These are phyloP conservation scores for Ophthalmolycus amberensis DNA, from an alignment of 2,113 vertebrate genomes.

Conservation along the genomic window DNA sequence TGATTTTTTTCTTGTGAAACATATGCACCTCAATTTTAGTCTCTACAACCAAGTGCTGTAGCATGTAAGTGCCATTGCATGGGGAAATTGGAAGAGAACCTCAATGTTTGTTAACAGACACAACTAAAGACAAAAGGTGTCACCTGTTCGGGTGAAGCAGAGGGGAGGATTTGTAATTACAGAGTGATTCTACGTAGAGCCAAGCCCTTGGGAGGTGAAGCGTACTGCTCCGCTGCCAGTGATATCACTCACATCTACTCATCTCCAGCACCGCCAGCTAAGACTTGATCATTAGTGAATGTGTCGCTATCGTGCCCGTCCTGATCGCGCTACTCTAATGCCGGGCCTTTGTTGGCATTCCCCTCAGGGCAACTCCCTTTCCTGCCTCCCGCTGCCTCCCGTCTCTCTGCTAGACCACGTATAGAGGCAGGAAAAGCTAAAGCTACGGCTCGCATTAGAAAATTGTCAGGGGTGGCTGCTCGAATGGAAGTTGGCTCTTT, in stretches of 20 bases:
- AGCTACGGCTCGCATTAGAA: constrained; percentile 33
- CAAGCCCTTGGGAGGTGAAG: constrained; percentile 55
- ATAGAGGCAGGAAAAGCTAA: constrained; percentile 13
- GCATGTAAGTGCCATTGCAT: background rate
- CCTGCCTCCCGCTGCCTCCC: constrained; percentile 11
- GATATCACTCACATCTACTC: constrained; percentile 66
- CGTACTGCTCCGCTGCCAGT: constrained; percentile 26
- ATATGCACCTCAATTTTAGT: constrained; percentile 32
- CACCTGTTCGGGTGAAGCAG: constrained; percentile 56
- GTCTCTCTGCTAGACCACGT: constrained; percentile 14
- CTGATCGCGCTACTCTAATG: constrained; percentile 51
- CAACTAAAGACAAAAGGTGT: constrained; percentile 40
- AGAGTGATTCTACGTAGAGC: constrained; percentile 60
- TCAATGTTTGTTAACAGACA: constrained; percentile 32
- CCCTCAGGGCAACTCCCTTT: constrained; percentile 26
- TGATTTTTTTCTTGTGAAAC: constrained; percentile 48
- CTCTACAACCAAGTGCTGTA: background rate
- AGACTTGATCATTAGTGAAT: constrained; percentile 70
- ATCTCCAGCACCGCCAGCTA: constrained; percentile 51
- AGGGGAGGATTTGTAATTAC: constrained; percentile 63
- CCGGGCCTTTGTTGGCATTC: constrained; percentile 55
- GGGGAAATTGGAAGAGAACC: constrained; percentile 40
- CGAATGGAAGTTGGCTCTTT: constrained; percentile 32
- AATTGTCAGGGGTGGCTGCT: constrained; percentile 18
- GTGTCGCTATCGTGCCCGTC: constrained; percentile 54